These are phyloP conservation scores for Syrista parreyssii DNA, from an alignment of 2,888 invertebrate genomes.

Conservation along the genomic window DNA sequence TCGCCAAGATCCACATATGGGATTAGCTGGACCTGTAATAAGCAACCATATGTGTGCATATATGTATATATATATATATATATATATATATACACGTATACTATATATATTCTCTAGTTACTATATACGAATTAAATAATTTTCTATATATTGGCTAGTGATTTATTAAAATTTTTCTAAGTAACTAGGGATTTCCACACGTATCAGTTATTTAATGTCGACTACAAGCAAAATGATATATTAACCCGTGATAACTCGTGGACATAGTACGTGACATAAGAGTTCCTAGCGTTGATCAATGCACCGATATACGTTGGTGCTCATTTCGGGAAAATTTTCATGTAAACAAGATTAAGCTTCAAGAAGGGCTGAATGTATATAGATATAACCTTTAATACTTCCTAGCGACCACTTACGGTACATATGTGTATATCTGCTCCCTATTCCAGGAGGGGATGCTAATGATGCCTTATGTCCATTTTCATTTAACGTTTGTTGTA, in stretches of 20 bases:
- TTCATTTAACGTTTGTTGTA: neutral
- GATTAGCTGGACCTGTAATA: neutral
- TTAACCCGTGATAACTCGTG: neutral
- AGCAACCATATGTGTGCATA: neutral
- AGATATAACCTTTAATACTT: neutral
- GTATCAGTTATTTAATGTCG: neutral
- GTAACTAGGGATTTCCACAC: neutral
- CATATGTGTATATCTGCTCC: neutral
- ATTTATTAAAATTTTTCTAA: neutral
- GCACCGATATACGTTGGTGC: neutral
- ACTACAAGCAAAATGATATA: neutral
- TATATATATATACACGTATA: neutral
- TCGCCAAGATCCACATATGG: slow-evolving; percentile 6
- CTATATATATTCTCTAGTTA: neutral
- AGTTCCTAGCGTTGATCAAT: neutral
- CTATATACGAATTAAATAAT: neutral
- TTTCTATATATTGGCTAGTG: neutral
- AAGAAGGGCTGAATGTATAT: neutral
- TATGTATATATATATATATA: neutral
- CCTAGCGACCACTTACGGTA: neutral
- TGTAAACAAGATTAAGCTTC: neutral
- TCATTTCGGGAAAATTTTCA: neutral
- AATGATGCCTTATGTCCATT: neutral
- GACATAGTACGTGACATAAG: neutral
- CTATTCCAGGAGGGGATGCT: neutral